Evolutionary conservation across 92 coral and sea anemone genomes (phyloP), one percentile per base, ranked within the genome.

Genomic region (Phenganax marumi): DNA sequence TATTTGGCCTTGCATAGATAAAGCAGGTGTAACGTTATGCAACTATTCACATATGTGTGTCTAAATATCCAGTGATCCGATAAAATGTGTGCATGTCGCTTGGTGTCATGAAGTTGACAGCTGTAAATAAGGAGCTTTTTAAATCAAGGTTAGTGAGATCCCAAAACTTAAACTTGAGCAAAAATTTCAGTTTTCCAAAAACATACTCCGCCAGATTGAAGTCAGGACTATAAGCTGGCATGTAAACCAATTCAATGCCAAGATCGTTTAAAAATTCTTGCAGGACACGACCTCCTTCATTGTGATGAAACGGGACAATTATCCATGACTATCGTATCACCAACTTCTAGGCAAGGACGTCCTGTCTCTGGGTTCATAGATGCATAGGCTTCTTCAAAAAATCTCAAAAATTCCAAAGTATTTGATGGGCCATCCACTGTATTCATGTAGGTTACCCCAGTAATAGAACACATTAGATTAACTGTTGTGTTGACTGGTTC

Each of bases 371-470:
- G 87, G 66, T 87, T 70, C 18, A 84, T 6, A 25, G 90, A 84
- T 39, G 73, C 84, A 52, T 88, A 88, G 17, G 88, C 88, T 74
- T 88, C 88, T 52, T 88, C 88, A 68, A 88, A 84, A 84, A 82
- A 51, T 56, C 63, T 56, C 18, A 65, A 70, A 50, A 62, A 80
- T 46, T 56, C 72, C 55, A 70, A 19, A 0, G 84, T 80, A 43
- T 80, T 70, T 1, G 84, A 80, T 43, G 84, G 77, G 23, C 84
- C 84, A 70, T 80, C 57, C 13, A 80, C 77, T 33, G 23, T 80
- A 43, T 80, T 80, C 84, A 70, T 80, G 46, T 66, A 66, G 6
- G 72, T 24, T 66, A 22, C 72, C 12, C 72, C 72, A 81, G 19
- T 68, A 0, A 81, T 8, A 25, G 75, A 70, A 68, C 75, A 70